Evolutionary conservation across 2,113 vertebrate species (phyloP).

Genomic region (Eidolon helvum): DNA sequence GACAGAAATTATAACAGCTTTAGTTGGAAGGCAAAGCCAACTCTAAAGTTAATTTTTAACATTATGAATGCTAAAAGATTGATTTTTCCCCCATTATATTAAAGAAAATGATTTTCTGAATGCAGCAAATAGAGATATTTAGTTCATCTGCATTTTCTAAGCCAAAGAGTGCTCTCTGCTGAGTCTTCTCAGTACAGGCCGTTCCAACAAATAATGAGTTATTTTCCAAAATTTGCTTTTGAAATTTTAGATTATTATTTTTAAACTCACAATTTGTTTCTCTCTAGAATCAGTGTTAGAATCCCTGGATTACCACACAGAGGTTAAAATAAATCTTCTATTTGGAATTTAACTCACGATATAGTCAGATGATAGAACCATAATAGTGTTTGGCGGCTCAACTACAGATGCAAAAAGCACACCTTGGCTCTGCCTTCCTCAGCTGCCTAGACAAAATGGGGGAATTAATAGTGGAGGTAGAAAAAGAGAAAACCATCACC

Average conservation of each 20-base stretch:
- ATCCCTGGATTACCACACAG: not conserved
- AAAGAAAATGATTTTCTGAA: conserved; percentile 47
- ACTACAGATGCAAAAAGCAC: not conserved
- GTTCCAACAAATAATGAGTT: conserved; percentile 32
- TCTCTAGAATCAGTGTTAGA: not conserved
- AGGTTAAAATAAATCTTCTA: not conserved
- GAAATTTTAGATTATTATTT: conserved; percentile 23
- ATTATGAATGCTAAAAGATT: not conserved
- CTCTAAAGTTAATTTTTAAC: conserved; percentile 33
- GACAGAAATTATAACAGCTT: conserved; percentile 7
- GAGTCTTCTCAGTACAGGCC: conserved; percentile 1
- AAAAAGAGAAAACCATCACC: not conserved
- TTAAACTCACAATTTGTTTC: conserved; percentile 39
- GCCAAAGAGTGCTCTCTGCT: not conserved
- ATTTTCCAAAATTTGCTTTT: conserved; percentile 37
- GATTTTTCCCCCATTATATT: conserved; percentile 7
- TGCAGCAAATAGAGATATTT: not conserved
- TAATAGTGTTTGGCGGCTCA: not conserved
- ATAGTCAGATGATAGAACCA: not conserved
- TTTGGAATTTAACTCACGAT: conserved; percentile 13
- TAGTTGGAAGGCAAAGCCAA: conserved; percentile 30
- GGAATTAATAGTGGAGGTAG: not conserved
- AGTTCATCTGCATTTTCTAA: conserved; percentile 39
- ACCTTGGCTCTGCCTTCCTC: not conserved
- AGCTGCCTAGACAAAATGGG: not conserved